Conservation (phyloP, 2,797 vertebrate species). For the Hypotaenidia philippensis region DNA sequence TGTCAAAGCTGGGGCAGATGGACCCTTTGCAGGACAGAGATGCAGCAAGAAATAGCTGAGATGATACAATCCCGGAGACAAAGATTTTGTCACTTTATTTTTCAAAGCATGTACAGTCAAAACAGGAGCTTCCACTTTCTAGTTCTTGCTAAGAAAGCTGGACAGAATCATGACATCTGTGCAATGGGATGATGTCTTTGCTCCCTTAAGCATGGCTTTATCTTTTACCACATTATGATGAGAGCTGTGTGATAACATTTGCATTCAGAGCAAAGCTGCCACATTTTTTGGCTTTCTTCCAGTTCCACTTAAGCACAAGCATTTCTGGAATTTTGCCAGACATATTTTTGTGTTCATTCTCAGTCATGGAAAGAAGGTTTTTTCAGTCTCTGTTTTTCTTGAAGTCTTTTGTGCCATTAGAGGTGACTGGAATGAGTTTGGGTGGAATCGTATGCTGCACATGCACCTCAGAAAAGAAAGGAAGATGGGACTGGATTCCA, state of each 20-base stretch:
- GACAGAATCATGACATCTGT: background rate
- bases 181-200: background rate
- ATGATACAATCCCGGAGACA: background rate
- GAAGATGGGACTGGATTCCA: background rate
- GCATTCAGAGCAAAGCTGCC: background rate
- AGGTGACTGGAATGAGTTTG: background rate
- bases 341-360: constrained; percentile 11
- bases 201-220: background rate
- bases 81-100: background rate
- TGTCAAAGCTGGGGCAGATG: background rate
- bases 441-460: background rate
- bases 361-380: background rate
- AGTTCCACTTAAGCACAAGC: constrained; percentile 1
- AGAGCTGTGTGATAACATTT: background rate
- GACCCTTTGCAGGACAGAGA: background rate
- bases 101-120: background rate
- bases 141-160: background rate
- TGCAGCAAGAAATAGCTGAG: background rate
- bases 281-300: background rate
- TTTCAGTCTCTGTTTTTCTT: background rate
- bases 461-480: background rate
- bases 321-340: constrained; percentile 6
- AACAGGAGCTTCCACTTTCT: background rate
- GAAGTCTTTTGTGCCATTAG: background rate
- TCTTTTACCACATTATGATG: background rate